Percentiles rank a stretch among this genome's conserved stretches.
These are phyloP conservation scores for Spodoptera litura DNA, from an alignment of 1,140 invertebrate species.

Conservation along the genomic window DNA sequence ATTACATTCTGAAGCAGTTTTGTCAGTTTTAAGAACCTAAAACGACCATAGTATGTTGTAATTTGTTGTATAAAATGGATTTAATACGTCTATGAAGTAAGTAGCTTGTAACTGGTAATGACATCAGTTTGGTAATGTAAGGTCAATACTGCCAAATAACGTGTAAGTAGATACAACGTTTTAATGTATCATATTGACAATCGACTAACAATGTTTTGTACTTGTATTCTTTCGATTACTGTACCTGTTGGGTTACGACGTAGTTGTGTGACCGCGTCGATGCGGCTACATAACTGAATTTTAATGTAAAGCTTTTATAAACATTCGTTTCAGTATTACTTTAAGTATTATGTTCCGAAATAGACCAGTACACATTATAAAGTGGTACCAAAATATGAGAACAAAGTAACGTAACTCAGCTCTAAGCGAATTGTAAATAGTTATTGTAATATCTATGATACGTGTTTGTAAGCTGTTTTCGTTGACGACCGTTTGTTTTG, in stretches of 20 bases:
- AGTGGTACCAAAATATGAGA: conserved; percentile 68
- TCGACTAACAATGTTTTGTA: conserved; percentile 74
- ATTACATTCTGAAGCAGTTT: conserved; percentile 64
- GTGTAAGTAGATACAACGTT: conserved; percentile 80
- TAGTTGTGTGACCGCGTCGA: conserved; percentile 51
- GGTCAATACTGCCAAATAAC: conserved; percentile 79
- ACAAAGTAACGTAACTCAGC: conserved; percentile 63
- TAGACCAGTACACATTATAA: conserved; percentile 42
- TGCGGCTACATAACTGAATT: conserved; percentile 56
- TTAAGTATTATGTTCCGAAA: conserved; percentile 25
- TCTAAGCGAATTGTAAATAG: conserved; percentile 80
- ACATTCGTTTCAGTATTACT: conserved; percentile 35
- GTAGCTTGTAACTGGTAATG: conserved; percentile 69
- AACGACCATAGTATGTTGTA: conserved; percentile 74
- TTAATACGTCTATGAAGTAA: conserved; percentile 72
- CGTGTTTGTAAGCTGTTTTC: conserved; percentile 80
- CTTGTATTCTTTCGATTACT: conserved; percentile 70
- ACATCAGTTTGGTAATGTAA: conserved; percentile 69
- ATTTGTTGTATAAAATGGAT: conserved; percentile 75
- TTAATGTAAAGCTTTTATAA: conserved; percentile 59
- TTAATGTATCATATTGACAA: conserved; percentile 69
- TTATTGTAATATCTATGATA: conserved; percentile 71
- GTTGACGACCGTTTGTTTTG: conserved; percentile 70
- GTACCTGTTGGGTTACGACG: conserved; percentile 14
- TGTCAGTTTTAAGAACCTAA: conserved; percentile 66